phyloP scores from a whole-genome alignment of 1,140 invertebrate genomes.

The Medauroidea extradentata region DNA sequence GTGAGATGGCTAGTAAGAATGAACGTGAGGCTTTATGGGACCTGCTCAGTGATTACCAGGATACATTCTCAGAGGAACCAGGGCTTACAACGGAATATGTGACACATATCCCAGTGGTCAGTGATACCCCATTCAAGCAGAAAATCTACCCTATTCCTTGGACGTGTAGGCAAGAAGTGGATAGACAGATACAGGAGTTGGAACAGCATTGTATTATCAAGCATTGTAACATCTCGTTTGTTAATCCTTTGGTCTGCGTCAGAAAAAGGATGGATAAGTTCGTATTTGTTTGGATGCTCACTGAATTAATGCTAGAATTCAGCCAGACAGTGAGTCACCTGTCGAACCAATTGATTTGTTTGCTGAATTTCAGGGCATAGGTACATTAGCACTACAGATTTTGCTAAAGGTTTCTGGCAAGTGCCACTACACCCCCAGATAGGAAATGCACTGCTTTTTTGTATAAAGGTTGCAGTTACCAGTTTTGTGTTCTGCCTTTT shows the following conservation, averaged over 20 bases:
- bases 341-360: not conserved
- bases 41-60: not conserved
- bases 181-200: not conserved
- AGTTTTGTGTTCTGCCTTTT: no score
- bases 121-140: not conserved
- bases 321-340: not conserved
- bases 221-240: not conserved
- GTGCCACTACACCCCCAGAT: not conserved
- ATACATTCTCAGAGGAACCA: not conserved
- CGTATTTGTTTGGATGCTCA: not conserved
- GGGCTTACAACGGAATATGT: no score
- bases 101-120: not conserved
- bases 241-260: not conserved
- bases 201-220: not conserved
- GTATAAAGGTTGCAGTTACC: no score
- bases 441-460: not conserved
- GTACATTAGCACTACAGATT: not conserved
- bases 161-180: not conserved
- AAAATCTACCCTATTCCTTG: not conserved
- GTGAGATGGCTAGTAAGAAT: no score
- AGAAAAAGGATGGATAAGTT: not conserved
- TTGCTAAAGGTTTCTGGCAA: not conserved
- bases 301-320: not conserved
- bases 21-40: no score
- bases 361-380: not conserved